These are phyloP conservation scores for Paramormyrops hopkinsi DNA, from an alignment of 2,797 vertebrate genomes.

Conservation along the genomic window DNA sequence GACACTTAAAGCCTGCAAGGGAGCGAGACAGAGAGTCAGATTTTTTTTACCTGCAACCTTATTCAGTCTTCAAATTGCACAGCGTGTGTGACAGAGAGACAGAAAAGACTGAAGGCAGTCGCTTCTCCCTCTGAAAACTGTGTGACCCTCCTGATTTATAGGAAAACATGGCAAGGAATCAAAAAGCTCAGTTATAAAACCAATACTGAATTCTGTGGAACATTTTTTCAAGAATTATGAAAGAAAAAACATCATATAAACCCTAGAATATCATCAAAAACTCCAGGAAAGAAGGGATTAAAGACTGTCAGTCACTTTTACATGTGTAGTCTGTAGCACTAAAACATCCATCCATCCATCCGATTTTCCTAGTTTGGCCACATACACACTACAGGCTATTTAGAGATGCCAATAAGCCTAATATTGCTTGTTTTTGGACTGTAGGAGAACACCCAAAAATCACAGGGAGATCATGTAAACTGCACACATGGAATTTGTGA, in stretches of 20 bases:
- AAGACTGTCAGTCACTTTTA: not conserved
- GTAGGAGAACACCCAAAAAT: not conserved
- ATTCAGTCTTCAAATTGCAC: not conserved
- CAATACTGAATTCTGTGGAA: not conserved
- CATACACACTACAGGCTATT: not conserved
- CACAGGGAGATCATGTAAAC: not conserved
- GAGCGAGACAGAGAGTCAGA: not conserved
- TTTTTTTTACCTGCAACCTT: not conserved
- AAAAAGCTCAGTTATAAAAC: not conserved
- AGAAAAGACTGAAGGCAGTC: not conserved
- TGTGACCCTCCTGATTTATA: not conserved
- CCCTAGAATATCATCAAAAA: not conserved
- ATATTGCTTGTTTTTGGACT: not conserved
- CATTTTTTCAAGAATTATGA: not conserved
- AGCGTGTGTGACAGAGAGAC: not conserved
- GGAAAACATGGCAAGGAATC: not conserved
- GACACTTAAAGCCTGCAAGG: slow-evolving; percentile 87
- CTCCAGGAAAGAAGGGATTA: not conserved
- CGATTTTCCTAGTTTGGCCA: not conserved
- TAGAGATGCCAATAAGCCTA: not conserved
- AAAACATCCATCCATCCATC: not conserved
- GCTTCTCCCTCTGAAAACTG: not conserved
- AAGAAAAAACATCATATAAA: not conserved
- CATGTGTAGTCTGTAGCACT: not conserved
- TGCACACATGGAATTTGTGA: not conserved